Evolutionary conservation across 2,888 invertebrate genomes (phyloP), one percentile per base, ranked within the genome.

Genomic region (Amblyjoppa proteus): DNA sequence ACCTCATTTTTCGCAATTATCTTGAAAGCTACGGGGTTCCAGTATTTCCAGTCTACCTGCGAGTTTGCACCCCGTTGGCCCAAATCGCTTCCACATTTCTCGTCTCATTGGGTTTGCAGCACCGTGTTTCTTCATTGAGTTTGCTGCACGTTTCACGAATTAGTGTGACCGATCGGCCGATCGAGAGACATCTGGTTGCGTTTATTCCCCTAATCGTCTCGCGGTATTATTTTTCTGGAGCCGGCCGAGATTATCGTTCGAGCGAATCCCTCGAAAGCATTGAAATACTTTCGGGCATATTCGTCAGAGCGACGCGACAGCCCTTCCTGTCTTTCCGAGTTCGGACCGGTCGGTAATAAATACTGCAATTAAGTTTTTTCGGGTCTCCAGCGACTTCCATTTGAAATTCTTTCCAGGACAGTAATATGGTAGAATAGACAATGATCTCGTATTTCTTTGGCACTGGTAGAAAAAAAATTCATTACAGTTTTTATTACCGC

Each of bases 1-100:
- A 86, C 81, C 89, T 90, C 84, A 80, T 90, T 92, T 91, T 86
- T 90, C 90, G 88, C 84, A 90, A 92, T 90, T 91, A 89, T 86
- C 41, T 83, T 73, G 83, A 69, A 85, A 71, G 31, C 56, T 51
- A 74, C 66, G 53, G 75, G 76, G 49, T 34, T 53, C 41, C 64
- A 13, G 38, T 51, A 58, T 69, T 73, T 45, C 49, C 64, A 31
- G 66, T n/a, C 13, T 71, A 83, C 82, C 85, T 85, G 85, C 49
- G 51, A 34, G 58, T 75, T 82, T 78, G 11, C 51, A 58, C 58
- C 58, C 58, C 34, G 61, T 28, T 41, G 58, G 25, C 25, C 11
- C 56, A 49, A 20, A 61, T 13, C 34, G 28, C 45, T 68, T 20
- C 11, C 31, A 34, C 1, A 70, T 78, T 64, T 61, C 45, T 34